A percentile compares a stretch with the other conserved stretches of the same genome.
phyloP scores from a whole-genome alignment of 2,113 vertebrate species.

The Pelecanus crispus region DNA sequence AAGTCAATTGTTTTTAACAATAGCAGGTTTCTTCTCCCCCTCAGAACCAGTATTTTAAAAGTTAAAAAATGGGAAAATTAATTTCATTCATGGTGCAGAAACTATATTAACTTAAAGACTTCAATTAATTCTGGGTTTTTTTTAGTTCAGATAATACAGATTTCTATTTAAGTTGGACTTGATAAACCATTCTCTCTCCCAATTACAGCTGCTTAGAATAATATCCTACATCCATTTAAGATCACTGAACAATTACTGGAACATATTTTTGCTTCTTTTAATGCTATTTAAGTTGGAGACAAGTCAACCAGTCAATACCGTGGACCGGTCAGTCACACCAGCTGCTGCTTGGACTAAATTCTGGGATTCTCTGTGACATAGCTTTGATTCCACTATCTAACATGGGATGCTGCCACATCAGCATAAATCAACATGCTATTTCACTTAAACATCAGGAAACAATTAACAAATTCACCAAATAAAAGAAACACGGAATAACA shows the following conservation, averaged over 20 bases:
- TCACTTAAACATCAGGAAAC: neutral
- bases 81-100: neutral
- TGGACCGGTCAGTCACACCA: neutral
- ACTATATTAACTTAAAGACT: neutral
- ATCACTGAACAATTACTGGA: neutral
- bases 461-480: neutral
- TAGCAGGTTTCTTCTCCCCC: neutral
- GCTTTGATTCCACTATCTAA: neutral
- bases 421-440: neutral
- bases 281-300: neutral
- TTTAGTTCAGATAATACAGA: neutral
- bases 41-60: neutral
- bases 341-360: neutral
- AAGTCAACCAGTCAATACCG: neutral
- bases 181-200: neutral
- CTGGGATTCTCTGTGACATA: neutral
- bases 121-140: neutral
- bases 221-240: neutral
- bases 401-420: neutral
- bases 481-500: neutral
- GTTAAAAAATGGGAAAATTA: neutral
- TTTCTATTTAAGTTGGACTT: neutral
- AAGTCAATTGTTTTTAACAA: neutral
- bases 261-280: neutral
- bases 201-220: neutral